Percentiles rank a stretch among this genome's conserved stretches.
phyloP scores from a whole-genome alignment of 2,113 vertebrate species.

The Panthera leo region DNA sequence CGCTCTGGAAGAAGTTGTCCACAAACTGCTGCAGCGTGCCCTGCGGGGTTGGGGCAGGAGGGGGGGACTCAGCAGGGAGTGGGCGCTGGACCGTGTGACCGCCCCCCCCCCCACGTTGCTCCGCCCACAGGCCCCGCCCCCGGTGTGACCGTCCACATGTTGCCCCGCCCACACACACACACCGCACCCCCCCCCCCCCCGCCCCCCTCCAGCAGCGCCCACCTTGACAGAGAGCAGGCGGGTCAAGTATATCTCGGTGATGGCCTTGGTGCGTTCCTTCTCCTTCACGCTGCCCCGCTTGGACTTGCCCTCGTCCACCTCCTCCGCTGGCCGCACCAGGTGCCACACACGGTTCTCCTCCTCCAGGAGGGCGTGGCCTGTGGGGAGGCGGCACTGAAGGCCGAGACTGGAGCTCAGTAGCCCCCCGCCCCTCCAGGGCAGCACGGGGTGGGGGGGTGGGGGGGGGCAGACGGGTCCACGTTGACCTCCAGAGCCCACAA shows the following conservation, averaged over 20 bases:
- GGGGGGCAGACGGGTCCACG: accelerated
- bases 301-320: conserved; percentile 96
- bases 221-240: conserved; percentile 99
- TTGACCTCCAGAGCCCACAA: neutral
- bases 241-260: conserved; percentile 99
- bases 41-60: conserved; percentile 77
- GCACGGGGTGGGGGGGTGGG: neutral
- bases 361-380: conserved; percentile 96
- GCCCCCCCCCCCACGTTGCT: neutral
- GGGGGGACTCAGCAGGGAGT: accelerated
- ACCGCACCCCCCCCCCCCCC: accelerated
- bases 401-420: accelerated
- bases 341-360: conserved; percentile 98
- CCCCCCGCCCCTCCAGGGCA: neutral
- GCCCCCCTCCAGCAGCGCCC: neutral
- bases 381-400: neutral
- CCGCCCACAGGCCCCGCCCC: accelerated
- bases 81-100: accelerated
- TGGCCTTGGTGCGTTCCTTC: conserved; percentile 99
- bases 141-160: neutral
- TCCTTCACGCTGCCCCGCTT: conserved; percentile 98
- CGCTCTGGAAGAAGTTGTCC: conserved; percentile 97
- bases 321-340: conserved; percentile 93
- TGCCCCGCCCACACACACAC: too few relatives aligned
- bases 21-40: conserved; percentile 99